phyloP scores from a whole-genome alignment of 2,113 vertebrate species.

The Conger conger region DNA sequence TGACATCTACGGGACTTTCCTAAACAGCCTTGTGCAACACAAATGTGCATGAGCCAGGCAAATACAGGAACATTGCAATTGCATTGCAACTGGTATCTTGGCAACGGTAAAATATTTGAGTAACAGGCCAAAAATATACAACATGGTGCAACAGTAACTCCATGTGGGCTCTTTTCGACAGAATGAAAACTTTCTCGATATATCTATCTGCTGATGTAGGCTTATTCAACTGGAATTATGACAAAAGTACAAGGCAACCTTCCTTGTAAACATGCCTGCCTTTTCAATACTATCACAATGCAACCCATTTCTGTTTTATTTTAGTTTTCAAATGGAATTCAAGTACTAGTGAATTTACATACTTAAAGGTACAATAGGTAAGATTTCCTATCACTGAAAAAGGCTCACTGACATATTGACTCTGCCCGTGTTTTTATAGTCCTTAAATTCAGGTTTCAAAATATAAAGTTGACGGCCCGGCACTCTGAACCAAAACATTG shows the following conservation, averaged over 20 bases:
- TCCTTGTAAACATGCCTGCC: neutral
- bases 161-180: constrained; percentile 2
- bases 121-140: constrained; percentile 22
- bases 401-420: too few relatives aligned
- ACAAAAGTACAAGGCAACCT: neutral
- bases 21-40: neutral
- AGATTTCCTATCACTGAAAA: too few relatives aligned
- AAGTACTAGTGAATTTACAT: neutral
- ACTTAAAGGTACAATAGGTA: too few relatives aligned
- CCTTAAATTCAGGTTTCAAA: too few relatives aligned
- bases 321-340: neutral
- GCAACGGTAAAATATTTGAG: constrained; percentile 31
- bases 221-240: neutral
- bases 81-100: constrained; percentile 40
- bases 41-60: constrained; percentile 12
- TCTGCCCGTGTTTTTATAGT: too few relatives aligned
- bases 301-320: neutral
- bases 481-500: too few relatives aligned
- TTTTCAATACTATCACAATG: neutral
- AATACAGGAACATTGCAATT: constrained; percentile 37
- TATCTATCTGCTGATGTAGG: neutral
- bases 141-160: constrained; percentile 30
- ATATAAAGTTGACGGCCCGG: too few relatives aligned
- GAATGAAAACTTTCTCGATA: neutral
- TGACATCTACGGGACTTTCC: neutral